phyloP scores from a whole-genome alignment of 2,113 vertebrate species.

The Carassius gibelio region DNA sequence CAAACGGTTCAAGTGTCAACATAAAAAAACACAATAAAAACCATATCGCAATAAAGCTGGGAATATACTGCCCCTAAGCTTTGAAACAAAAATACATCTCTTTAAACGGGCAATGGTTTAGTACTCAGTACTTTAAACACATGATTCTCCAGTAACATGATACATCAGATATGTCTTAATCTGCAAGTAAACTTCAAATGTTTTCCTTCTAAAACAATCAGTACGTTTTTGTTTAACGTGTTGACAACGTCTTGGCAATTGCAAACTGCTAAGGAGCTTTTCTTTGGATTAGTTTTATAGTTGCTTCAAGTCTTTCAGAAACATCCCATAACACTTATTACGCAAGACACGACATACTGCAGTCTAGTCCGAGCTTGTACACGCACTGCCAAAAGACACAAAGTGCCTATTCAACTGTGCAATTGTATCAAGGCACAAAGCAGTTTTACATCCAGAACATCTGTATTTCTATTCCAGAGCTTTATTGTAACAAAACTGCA shows the following conservation, averaged over 20 bases:
- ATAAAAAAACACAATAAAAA: not conserved
- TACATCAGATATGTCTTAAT: not conserved
- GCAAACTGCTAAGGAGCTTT: not conserved
- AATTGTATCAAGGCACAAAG: not conserved
- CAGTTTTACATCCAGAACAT: conserved; percentile 8
- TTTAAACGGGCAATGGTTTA: not conserved
- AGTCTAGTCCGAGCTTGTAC: not conserved
- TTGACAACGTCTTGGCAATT: not conserved
- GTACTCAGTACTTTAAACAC: not conserved
- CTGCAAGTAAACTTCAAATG: not conserved
- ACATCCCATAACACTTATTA: not conserved
- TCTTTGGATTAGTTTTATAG: conserved; percentile 12
- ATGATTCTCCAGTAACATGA: not conserved
- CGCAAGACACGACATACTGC: not conserved
- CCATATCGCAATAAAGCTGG: not conserved
- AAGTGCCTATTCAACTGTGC: not conserved
- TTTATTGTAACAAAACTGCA: conserved; percentile 1
- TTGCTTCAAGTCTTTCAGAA: conserved; percentile 35
- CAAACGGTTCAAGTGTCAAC: not conserved
- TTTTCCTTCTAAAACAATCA: not conserved
- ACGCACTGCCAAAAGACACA: not conserved
- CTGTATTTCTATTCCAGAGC: not conserved
- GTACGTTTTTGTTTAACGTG: conserved; percentile 14
- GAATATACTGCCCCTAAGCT: conserved; percentile 9
- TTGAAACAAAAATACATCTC: not conserved